These are phyloP conservation scores for Esox masquinongy DNA, from an alignment of 2,797 vertebrate species.

Conservation along the genomic window DNA sequence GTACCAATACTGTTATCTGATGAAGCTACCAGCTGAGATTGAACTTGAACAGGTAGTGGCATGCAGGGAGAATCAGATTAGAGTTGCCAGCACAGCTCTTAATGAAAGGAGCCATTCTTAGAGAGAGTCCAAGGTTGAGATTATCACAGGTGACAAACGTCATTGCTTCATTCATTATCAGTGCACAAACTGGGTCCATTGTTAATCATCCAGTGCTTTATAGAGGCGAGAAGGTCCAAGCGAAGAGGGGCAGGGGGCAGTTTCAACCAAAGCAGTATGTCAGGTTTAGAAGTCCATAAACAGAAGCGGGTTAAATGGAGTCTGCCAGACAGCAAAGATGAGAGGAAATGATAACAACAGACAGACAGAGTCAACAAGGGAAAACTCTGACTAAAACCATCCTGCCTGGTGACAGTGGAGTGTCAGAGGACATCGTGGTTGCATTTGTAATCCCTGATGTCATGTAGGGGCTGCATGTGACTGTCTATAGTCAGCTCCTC, in stretches of 20 bases:
- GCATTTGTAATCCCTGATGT: slow-evolving; percentile 53
- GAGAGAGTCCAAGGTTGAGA: slow-evolving; percentile 18
- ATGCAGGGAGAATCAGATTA: slow-evolving; percentile 13
- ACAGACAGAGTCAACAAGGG: neutral
- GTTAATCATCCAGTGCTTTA: slow-evolving; percentile 10
- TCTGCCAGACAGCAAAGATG: slow-evolving; percentile 62
- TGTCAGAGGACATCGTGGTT: slow-evolving; percentile 12
- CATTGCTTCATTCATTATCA: slow-evolving; percentile 25
- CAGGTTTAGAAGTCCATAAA: slow-evolving; percentile 22
- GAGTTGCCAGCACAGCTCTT: neutral
- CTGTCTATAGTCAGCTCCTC: neutral
- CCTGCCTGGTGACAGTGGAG: slow-evolving; percentile 51
- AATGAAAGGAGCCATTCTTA: slow-evolving; percentile 5
- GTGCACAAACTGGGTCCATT: slow-evolving; percentile 30
- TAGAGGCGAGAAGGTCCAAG: neutral
- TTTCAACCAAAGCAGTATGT: neutral
- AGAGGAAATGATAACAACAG: slow-evolving; percentile 24
- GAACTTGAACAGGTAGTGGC: neutral
- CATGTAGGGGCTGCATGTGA: slow-evolving; percentile 25
- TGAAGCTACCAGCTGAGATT: neutral
- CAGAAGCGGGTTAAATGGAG: slow-evolving; percentile 55
- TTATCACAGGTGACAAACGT: slow-evolving; percentile 30
- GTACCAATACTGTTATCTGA: neutral
- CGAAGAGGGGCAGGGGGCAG: slow-evolving; percentile 18
- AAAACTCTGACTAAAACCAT: slow-evolving; percentile 20